Evolutionary conservation across 2,113 vertebrate genomes (phyloP).

Genomic region (Leucosticte australis): DNA sequence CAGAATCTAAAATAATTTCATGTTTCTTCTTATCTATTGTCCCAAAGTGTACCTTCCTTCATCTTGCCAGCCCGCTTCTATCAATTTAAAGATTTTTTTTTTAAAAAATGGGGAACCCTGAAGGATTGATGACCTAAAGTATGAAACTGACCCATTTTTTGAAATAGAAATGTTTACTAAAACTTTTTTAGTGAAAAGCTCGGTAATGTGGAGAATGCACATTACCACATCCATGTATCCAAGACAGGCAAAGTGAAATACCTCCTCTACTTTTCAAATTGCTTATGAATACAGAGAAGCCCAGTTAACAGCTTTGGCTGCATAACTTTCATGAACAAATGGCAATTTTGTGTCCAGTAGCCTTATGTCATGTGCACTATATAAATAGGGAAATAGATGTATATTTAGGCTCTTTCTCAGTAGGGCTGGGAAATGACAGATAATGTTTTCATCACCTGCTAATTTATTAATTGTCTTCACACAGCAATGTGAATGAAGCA

Average conservation of each 20-base stretch:
- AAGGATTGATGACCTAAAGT: neutral
- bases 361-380: neutral
- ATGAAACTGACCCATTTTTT: neutral
- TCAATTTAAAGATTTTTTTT: neutral
- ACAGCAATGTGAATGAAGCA: neutral
- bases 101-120: rapidly evolving
- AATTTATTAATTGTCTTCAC: neutral
- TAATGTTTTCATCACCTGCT: neutral
- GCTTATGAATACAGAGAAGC: neutral
- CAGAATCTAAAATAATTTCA: neutral
- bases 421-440: neutral
- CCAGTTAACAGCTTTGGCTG: neutral
- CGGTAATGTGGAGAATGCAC: neutral
- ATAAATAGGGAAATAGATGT: neutral
- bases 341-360: neutral
- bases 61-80: neutral
- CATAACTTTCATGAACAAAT: neutral
- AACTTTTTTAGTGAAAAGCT: neutral
- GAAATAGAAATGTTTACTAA: neutral
- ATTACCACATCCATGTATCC: neutral
- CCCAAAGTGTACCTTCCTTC: neutral
- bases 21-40: neutral
- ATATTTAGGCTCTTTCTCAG: neutral
- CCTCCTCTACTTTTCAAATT: neutral
- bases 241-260: neutral